Evolutionary conservation across 2,797 vertebrate genomes (phyloP).

Genomic region (Mastacembelus armatus): DNA sequence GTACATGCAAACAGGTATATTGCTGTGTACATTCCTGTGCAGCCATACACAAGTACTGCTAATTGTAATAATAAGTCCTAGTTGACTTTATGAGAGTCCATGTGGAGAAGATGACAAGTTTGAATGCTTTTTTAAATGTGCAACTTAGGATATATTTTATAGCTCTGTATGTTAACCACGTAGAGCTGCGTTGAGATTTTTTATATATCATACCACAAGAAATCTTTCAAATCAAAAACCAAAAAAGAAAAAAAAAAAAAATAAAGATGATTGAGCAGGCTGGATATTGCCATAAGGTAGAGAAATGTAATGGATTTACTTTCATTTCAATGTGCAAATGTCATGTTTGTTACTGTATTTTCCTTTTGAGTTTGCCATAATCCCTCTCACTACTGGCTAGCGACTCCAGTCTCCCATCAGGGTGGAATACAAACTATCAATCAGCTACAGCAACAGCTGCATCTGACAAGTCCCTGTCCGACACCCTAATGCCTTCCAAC

Average conservation of each 20-base stretch:
- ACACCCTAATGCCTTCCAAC: slow-evolving; percentile 94
- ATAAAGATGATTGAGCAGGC: slow-evolving; percentile 18
- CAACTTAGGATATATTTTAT: slow-evolving; percentile 69
- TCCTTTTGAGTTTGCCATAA: slow-evolving; percentile 45
- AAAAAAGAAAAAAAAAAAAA: slow-evolving; percentile 11
- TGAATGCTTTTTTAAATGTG: slow-evolving; percentile 73
- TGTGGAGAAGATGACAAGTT: slow-evolving; percentile 33
- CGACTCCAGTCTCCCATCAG: slow-evolving; percentile 75
- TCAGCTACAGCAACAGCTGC: slow-evolving; percentile 95
- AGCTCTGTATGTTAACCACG: slow-evolving; percentile 63
- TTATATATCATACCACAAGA: slow-evolving; percentile 51
- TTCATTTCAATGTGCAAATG: slow-evolving; percentile 41
- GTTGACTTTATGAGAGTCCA: slow-evolving; percentile 43
- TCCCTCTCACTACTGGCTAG: slow-evolving; percentile 46
- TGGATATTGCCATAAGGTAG: slow-evolving; percentile 22
- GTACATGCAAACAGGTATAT: slow-evolving; percentile 53
- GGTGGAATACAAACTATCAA: slow-evolving; percentile 94
- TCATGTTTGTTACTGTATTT: slow-evolving; percentile 27
- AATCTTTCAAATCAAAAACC: slow-evolving; percentile 61
- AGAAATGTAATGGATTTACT: slow-evolving; percentile 40
- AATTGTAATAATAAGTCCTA: slow-evolving; percentile 55
- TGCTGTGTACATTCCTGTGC: slow-evolving; percentile 60
- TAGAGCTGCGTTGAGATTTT: slow-evolving; percentile 63
- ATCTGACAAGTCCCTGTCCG: slow-evolving; percentile 95
- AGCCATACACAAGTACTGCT: slow-evolving; percentile 54